Evolutionary conservation across 2,888 invertebrate species (phyloP).

Genomic region (Leptothorax acervorum): DNA sequence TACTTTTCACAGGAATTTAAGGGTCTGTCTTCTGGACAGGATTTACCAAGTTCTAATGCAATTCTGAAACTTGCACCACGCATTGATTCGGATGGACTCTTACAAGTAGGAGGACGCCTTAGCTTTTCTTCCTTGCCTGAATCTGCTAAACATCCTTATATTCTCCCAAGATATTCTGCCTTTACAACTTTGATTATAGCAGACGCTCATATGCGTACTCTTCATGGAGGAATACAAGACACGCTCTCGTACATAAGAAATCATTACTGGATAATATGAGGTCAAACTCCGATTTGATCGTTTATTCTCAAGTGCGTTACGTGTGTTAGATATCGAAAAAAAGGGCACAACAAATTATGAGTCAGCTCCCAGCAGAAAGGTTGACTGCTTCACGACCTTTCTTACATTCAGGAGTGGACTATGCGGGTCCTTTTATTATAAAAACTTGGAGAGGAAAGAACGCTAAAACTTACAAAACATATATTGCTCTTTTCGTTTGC

Average conservation of each 20-base stretch:
- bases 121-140: not conserved
- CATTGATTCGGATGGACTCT: too few species aligned
- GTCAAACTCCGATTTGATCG: not conserved
- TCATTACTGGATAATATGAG: not conserved
- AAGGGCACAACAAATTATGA: not conserved
- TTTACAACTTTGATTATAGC: not conserved
- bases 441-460: too few species aligned
- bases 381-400: not conserved
- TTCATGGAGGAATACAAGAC: not conserved
- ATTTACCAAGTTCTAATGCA: too few species aligned
- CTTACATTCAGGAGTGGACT: too few species aligned
- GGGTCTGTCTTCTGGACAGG: too few species aligned
- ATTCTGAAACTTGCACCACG: too few species aligned
- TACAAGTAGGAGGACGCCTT: not conserved
- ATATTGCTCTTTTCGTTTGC: too few species aligned
- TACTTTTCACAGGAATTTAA: too few species aligned
- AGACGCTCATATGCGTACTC: not conserved
- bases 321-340: not conserved
- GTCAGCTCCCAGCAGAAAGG: not conserved
- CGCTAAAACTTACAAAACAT: too few species aligned
- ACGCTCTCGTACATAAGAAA: not conserved
- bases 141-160: not conserved
- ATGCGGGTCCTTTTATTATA: too few species aligned
- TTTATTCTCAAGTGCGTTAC: not conserved
- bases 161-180: not conserved